phyloP scores from a whole-genome alignment of 2,888 invertebrate species.

The Conus canariensis region DNA sequence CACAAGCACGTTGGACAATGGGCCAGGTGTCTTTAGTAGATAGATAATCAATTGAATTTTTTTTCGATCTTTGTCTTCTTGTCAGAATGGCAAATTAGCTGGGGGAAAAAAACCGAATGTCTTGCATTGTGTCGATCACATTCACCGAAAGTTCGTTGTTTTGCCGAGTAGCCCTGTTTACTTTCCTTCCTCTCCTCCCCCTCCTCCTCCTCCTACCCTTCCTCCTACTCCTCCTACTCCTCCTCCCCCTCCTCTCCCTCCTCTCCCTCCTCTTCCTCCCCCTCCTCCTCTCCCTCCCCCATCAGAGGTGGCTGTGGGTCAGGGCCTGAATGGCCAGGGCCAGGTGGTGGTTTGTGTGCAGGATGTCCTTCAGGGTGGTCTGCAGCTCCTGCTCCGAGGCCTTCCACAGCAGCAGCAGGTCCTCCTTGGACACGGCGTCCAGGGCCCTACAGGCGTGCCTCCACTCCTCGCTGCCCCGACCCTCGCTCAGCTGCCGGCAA shows the following conservation, averaged over 20 bases:
- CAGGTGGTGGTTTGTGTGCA: conserved; percentile 82
- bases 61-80: too few relatives aligned
- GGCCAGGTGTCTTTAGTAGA: too few relatives aligned
- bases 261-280: not conserved
- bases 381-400: conserved; percentile 88
- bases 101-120: too few relatives aligned
- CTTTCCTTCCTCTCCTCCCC: not conserved
- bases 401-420: conserved; percentile 87
- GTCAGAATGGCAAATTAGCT: too few relatives aligned
- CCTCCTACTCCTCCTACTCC: not conserved
- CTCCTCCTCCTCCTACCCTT: not conserved
- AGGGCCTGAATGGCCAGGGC: conserved; percentile 54
- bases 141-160: too few relatives aligned
- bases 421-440: conserved; percentile 85
- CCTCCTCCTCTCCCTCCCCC: not conserved
- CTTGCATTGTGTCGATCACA: too few relatives aligned
- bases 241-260: not conserved
- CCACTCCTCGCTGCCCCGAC: conserved; percentile 42
- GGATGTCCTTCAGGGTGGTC: conserved; percentile 85
- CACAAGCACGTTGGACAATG: not conserved
- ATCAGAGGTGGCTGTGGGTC: conserved; percentile 30
- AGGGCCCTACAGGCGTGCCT: conserved; percentile 56
- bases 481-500: conserved; percentile 57
- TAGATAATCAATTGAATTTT: too few relatives aligned
- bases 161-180: not conserved